Conservation (phyloP, 2,113 vertebrate species). For the Isurus oxyrinchus region DNA sequence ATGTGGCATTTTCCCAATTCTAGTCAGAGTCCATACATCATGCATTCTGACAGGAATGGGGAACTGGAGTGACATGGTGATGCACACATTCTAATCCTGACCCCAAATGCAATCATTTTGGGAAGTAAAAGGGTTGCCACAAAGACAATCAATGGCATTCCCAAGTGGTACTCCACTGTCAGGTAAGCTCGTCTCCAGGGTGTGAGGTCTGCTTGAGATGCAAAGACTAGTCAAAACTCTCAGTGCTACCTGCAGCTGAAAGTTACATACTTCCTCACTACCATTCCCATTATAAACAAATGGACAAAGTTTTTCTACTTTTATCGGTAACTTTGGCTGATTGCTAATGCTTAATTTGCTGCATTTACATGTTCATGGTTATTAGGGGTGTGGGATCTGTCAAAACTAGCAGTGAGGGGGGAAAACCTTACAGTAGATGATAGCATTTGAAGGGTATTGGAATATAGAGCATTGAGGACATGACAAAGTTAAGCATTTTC, state of each 20-base stretch:
- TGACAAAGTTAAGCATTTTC: not conserved
- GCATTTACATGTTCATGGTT: not conserved
- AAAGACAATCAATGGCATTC: not conserved
- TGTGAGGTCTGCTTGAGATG: not conserved
- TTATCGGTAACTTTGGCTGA: not conserved
- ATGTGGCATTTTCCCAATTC: not conserved
- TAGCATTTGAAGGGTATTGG: not conserved
- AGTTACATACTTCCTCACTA: not conserved
- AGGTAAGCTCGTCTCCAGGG: not conserved
- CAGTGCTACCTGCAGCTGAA: not conserved
- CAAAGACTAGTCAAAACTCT: not conserved
- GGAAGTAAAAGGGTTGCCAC: not conserved
- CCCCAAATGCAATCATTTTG: not conserved
- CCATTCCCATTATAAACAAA: not conserved
- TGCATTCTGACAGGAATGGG: not conserved
- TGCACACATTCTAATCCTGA: not conserved
- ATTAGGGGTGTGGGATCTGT: too few species aligned
- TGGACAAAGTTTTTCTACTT: not conserved
- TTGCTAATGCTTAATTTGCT: not conserved
- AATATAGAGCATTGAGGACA: not conserved
- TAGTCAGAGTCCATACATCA: not conserved
- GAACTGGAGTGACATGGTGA: not conserved
- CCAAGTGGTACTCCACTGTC: not conserved
- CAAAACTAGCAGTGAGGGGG: not conserved
- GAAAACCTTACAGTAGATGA: not conserved